Conservation (phyloP, 1,140 invertebrate genomes). For the Trachymyrmex septentrionalis region DNA sequence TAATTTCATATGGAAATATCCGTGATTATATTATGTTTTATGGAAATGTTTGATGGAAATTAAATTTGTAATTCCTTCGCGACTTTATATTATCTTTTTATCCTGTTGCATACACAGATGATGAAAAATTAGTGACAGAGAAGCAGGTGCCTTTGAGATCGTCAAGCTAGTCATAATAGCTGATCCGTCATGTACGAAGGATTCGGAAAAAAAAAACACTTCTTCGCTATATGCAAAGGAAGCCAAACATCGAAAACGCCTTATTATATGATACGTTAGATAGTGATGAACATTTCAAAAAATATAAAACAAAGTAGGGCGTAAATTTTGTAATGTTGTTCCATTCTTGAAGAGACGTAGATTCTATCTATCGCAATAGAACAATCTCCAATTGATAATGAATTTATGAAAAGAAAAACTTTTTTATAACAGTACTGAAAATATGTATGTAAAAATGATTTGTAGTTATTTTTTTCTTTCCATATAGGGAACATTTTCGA, state of each 20-base stretch:
- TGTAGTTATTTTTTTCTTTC: not conserved
- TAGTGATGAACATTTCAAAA: constrained; percentile 61
- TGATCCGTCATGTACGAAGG: constrained; percentile 67
- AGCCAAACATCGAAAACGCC: constrained; percentile 82
- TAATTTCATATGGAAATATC: constrained; percentile 23
- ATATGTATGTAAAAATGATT: not conserved
- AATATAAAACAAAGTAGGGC: constrained; percentile 62
- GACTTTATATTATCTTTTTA: not conserved
- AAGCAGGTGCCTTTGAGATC: constrained; percentile 73
- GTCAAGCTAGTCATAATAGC: constrained; percentile 75
- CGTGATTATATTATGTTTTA: not conserved
- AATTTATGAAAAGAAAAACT: constrained; percentile 1
- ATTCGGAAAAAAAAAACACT: constrained; percentile 30
- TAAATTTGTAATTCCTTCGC: constrained; percentile 8
- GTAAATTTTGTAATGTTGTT: constrained; percentile 66
- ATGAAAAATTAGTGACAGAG: constrained; percentile 27
- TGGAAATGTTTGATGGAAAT: not conserved
- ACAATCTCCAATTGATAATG: not conserved
- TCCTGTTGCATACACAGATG: not conserved
- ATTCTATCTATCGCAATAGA: constrained; percentile 10
- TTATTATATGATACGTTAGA: constrained; percentile 79
- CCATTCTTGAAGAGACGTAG: constrained; percentile 36
- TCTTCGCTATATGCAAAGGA: constrained; percentile 68
- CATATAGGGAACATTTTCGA: not conserved
- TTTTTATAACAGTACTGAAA: constrained; percentile 40